Evolutionary conservation across 2,113 vertebrate species (phyloP), one percentile per base, ranked within the genome.

Genomic region (Corvus moneduloides): DNA sequence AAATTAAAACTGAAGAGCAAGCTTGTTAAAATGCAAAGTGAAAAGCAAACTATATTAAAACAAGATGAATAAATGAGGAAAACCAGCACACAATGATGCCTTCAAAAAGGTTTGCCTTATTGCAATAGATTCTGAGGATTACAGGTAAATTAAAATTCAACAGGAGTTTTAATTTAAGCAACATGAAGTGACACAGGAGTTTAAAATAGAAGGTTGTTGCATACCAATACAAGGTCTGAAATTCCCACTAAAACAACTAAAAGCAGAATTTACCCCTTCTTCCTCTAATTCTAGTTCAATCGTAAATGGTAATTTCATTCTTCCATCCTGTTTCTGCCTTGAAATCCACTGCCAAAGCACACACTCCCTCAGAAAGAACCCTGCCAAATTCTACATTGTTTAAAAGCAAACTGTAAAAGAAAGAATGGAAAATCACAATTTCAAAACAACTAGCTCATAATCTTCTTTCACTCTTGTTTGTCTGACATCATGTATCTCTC

Each of bases 21-120:
- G 26, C 59, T 87, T 95, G 54, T 97, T 96, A 96, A 97, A 96
- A 95, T 94, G 92, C 84, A 82, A 97, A 97, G 74, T 83, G 92
- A 89, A 96, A 96, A 92, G 39, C 55, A 94, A 95, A 94, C 77
- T 67, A 41, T 96, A 93, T 93, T 89, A 92, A 92, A 91, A 30
- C 54, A 96, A 85, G 61, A 56, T 89, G 66, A 69, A 67, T 49
- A 93, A 94, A 69, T 0, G 3, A 77, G 51, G 21, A 35, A 89
- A 96, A 78, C 61, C 89, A 91, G 39, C 49, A 94, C 30, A 68
- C 21, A 19, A 52, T 3, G 19, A 79, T 66, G 26, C 17, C 56
- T 92, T 93, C 28, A 11, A 77, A 84, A 80, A 55, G 1, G 21
- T 64, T 94, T 71, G 21, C 19, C 24, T 71, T 85, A 48, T 37